Base-by-base conservation (phyloP, 2,113 vertebrate species). In the Dromas ardeola region DNA sequence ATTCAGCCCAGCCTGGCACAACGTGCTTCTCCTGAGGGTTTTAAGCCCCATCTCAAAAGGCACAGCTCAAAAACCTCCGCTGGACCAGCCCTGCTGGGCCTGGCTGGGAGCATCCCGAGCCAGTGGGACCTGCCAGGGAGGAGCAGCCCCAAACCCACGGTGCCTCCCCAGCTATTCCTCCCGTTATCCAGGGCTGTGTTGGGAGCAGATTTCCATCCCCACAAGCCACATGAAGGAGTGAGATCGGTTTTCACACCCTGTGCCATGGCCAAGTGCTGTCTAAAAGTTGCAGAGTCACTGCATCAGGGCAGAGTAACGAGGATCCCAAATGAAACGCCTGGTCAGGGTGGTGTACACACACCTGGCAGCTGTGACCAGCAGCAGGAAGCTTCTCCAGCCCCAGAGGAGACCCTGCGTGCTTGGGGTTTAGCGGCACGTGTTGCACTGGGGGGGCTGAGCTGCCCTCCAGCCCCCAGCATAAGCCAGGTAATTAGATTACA, bases 401-500 rank as follows among this genome's bases (percentile, higher is more conserved):
- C 56, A 19, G 55, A 49, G 22, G 38, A 53, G n/a, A 11, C 32
- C 40, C 81, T 52, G 82, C 2, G 0, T 27, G 55, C 43, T 47
- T 1, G 0, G 45, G 76, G 19, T 91, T 84, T 62, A 86, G 19
- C 62, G 8, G 63, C 91, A 95, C 83, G 2, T 77, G 72, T 73
- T 40, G 42, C 29, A 1, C 63, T 15, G 56, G 15, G 32, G 67
- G 38, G 15, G 65, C 65, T 45, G 79, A 93, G 79, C 94, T 84
- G 83, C 43, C 50, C 77, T 70, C 58, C 80, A 63, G 42, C 63
- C 89, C 83, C 26, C 74, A 15, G 81, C 62, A 52, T 95, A 95
- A 95, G 82, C 92, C 77, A 78, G 69, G 70, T 95, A 95, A 97
- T 90, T 71, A 67, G 95, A 95, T 96, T 96, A 96, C 7, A 17